Conservation (phyloP, 92 coral and sea anemone species). For the Palythoa caribaeorum region DNA sequence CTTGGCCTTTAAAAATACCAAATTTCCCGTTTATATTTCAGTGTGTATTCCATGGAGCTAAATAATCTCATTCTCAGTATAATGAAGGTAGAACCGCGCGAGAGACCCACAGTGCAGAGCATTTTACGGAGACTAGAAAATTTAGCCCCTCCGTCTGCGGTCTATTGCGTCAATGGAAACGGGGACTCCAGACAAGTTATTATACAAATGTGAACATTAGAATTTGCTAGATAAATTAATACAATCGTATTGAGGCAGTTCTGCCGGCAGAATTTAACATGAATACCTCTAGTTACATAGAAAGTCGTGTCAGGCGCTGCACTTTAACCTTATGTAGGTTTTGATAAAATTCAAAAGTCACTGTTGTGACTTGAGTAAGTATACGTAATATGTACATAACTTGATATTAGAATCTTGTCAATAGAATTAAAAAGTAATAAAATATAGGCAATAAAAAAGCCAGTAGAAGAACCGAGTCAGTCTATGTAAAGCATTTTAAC, state of each 20-base stretch:
- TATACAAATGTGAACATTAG: slow-evolving; percentile 58
- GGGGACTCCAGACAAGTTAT: slow-evolving; percentile 53
- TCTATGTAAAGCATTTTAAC: too few species aligned
- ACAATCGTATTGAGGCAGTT: background rate
- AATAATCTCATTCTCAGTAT: slow-evolving; percentile 86
- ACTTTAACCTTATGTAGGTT: background rate
- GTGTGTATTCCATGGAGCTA: slow-evolving; percentile 92
- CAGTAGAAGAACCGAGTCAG: too few species aligned
- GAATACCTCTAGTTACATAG: background rate
- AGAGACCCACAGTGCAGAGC: slow-evolving; percentile 77
- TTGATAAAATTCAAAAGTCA: background rate
- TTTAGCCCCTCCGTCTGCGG: slow-evolving; percentile 83
- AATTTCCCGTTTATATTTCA: slow-evolving; percentile 26
- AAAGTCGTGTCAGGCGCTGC: background rate
- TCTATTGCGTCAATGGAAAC: slow-evolving; percentile 52
- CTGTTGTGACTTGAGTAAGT: too few species aligned
- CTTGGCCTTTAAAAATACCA: background rate
- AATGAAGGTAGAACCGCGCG: slow-evolving; percentile 93
- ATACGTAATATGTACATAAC: too few species aligned
- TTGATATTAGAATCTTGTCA: too few species aligned
- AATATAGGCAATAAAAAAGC: too few species aligned
- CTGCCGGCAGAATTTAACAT: slow-evolving; percentile 19
- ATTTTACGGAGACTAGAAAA: slow-evolving; percentile 80
- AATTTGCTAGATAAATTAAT: background rate
- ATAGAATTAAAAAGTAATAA: too few species aligned